phyloP scores from a whole-genome alignment of 2,113 vertebrate species.

The Catharus minimus region DNA sequence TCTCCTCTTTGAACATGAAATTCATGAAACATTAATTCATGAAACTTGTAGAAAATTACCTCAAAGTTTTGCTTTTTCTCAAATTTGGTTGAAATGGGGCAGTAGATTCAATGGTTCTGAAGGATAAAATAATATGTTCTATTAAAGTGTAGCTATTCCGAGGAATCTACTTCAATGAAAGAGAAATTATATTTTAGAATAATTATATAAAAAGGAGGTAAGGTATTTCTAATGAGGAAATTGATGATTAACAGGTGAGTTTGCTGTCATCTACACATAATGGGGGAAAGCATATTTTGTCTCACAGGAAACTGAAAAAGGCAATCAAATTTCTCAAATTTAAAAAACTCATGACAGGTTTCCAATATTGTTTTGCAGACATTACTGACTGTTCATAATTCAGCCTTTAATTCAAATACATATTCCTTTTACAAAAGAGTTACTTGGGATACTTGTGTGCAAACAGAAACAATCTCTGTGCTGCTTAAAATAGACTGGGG shows the following conservation, averaged over 20 bases:
- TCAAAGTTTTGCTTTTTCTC: not conserved
- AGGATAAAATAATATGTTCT: not conserved
- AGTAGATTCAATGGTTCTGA: not conserved
- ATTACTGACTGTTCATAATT: not conserved
- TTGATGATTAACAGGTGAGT: constrained; percentile 14
- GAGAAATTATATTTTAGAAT: constrained; percentile 23
- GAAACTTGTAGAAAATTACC: not conserved
- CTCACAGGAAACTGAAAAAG: constrained; percentile 51
- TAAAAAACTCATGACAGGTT: constrained; percentile 32
- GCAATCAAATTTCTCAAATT: constrained; percentile 32
- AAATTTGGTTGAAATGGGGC: not conserved
- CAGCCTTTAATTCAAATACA: constrained; percentile 12
- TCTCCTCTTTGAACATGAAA: not conserved
- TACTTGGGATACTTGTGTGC: not conserved
- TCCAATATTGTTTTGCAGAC: constrained; percentile 18
- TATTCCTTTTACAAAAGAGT: not conserved
- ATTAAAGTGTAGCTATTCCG: not conserved
- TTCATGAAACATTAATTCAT: not conserved
- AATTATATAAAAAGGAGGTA: not conserved
- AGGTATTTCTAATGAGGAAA: constrained; percentile 36
- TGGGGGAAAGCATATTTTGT: not conserved
- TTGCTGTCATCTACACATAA: constrained; percentile 30
- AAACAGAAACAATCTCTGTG: not conserved
- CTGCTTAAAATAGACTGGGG: constrained; percentile 2
- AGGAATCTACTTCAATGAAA: not conserved